Evolutionary conservation across 2,797 vertebrate species (phyloP).

Genomic region (Thamnophis elegans): DNA sequence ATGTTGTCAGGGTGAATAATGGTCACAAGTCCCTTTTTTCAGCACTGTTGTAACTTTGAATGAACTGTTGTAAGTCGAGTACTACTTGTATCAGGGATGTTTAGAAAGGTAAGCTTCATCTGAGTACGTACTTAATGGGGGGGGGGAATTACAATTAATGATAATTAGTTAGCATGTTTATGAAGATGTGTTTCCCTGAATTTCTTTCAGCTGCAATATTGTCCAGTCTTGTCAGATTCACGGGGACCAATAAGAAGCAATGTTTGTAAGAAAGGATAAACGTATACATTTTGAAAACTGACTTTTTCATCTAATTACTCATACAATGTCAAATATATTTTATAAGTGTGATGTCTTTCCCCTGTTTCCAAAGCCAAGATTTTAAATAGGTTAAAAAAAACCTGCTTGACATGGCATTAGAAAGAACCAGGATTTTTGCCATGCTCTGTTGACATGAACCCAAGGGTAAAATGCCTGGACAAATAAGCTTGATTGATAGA

Average conservation of each 20-base stretch:
- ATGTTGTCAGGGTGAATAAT: too few relatives aligned
- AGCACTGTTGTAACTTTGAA: too few relatives aligned
- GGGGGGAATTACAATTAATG: not conserved
- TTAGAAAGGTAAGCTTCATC: not conserved
- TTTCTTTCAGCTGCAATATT: not conserved
- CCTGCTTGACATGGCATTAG: not conserved
- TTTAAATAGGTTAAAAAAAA: not conserved
- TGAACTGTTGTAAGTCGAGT: too few relatives aligned
- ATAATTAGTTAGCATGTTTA: not conserved
- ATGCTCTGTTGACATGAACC: not conserved
- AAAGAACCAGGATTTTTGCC: not conserved
- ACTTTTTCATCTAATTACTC: not conserved
- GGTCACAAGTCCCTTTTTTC: too few relatives aligned
- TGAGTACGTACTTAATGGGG: not conserved
- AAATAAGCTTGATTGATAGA: constrained; percentile 20
- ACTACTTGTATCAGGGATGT: not conserved
- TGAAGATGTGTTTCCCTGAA: not conserved
- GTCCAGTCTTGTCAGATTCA: not conserved
- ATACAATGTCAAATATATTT: not conserved
- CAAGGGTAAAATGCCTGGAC: constrained; percentile 13
- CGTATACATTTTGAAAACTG: not conserved
- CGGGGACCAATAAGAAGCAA: not conserved
- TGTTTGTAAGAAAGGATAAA: not conserved
- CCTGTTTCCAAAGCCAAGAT: not conserved
- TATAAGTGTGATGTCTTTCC: not conserved